A percentile compares a stretch with the other conserved stretches of the same genome.
Evolutionary conservation across 2,113 vertebrate genomes (phyloP).

Genomic region (Mastomys natalensis): DNA sequence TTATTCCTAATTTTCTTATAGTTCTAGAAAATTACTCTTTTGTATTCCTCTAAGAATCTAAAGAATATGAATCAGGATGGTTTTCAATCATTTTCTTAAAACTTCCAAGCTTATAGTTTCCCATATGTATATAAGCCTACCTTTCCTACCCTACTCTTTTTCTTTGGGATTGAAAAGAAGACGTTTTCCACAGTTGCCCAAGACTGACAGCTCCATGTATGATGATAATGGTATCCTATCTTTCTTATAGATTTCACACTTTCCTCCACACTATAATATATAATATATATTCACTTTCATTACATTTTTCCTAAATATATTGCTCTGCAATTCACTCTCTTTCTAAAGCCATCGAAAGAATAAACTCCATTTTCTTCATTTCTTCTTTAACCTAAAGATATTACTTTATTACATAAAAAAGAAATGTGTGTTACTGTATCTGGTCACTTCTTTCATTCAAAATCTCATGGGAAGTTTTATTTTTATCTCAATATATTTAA

Average conservation of each 20-base stretch:
- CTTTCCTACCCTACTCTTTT: background rate
- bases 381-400: background rate
- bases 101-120: background rate
- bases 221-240: background rate
- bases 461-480: background rate
- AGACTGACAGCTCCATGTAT: background rate
- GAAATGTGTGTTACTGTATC: background rate
- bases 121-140: background rate
- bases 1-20: background rate
- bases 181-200: background rate
- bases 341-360: conserved; percentile 8
- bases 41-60: background rate
- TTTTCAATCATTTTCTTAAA: background rate
- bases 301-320: background rate
- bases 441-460: background rate
- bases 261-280: background rate
- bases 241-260: background rate
- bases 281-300: background rate
- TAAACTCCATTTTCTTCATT: background rate
- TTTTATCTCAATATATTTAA: background rate
- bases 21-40: background rate
- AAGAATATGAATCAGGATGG: background rate
- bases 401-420: background rate
- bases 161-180: background rate
- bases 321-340: background rate